Base-by-base conservation (phyloP, 2,888 invertebrate species). In the Galerucella pusilla region DNA sequence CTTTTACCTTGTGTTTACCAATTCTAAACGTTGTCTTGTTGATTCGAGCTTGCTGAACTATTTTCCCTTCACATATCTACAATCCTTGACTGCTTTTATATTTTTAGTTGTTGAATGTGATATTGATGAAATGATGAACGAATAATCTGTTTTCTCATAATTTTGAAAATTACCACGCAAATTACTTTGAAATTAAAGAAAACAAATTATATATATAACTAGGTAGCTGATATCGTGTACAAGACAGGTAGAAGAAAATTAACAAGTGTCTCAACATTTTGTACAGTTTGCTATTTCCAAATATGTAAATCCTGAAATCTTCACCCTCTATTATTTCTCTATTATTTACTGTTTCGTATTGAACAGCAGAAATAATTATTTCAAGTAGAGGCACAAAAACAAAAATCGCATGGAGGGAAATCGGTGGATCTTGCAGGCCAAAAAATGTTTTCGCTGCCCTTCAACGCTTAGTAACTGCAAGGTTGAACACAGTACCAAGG, bases 41-140 rank as follows among this genome's bases (percentile, higher is more conserved):
- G 68, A 57, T 14, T 68, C n/a, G 54, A 68, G 52, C 75, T 75
- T 74, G 75, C 61, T 76, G 45, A 68, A 65, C 68, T 78, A 10
- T 73, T 63, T 10, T 65, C 77, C 67, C 71, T 68, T 61, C 68
- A 61, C 52, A 68, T 14, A 45, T 63, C 10, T 28, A 49, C 60
- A 46, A 42, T 73, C 67, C 72, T 52, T 73, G 54, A 46, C 57
- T 63, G 73, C 73, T 68, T 68, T 45, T 52, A 63, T 45, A 63
- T 42, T 54, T 52, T 68, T 61, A 57, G 67, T 16, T 60, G 46
- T n/a, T 61, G 73, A 57, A 68, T 73, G 42, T 45, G 46, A 46
- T 60, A 42, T 69, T 69, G 46, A 46, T 49, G 72, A 59, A 54
- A 63, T 16, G n/a, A 25, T n/a, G 42, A 16, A 10, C 42, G 67